Percentiles rank a stretch among this genome's conserved stretches.
Conservation (phyloP, 2,888 invertebrate species). For the Tipula helvola region DNA sequence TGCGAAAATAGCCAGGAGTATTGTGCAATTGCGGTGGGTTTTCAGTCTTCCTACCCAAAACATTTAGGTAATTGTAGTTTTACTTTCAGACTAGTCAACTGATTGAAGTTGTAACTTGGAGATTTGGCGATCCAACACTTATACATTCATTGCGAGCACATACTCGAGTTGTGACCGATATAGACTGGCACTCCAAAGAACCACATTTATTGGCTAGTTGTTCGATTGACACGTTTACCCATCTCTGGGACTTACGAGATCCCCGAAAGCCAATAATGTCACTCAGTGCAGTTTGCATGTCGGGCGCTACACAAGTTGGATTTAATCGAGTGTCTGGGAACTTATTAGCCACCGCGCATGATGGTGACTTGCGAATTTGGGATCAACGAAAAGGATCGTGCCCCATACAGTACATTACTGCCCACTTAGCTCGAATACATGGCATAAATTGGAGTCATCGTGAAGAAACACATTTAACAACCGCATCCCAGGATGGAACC, state of each 20-base stretch:
- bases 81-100: slow-evolving; percentile 64
- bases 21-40: slow-evolving; percentile 76
- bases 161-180: slow-evolving; percentile 75
- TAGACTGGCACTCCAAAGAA: slow-evolving; percentile 81
- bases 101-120: slow-evolving; percentile 75
- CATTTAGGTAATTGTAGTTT: slow-evolving; percentile 11
- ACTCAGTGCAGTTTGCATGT: slow-evolving; percentile 74
- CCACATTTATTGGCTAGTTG: slow-evolving; percentile 71
- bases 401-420: slow-evolving; percentile 86
- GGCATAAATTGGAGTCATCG: slow-evolving; percentile 90
- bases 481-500: slow-evolving; percentile 90
- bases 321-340: slow-evolving; percentile 81
- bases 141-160: slow-evolving; percentile 65
- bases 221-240: slow-evolving; percentile 86
- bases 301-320: slow-evolving; percentile 85
- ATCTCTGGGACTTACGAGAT: slow-evolving; percentile 88
- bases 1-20: slow-evolving; percentile 61
- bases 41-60: background rate
- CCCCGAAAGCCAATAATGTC: slow-evolving; percentile 70
- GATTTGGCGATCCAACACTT: slow-evolving; percentile 55
- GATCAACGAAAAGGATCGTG: slow-evolving; percentile 78
- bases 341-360: slow-evolving; percentile 86
- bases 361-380: slow-evolving; percentile 93
- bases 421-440: slow-evolving; percentile 80
- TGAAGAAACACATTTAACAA: slow-evolving; percentile 72